Conservation (phyloP, 2,797 vertebrate species). For the Brachyrhaphis roseni region DNA sequence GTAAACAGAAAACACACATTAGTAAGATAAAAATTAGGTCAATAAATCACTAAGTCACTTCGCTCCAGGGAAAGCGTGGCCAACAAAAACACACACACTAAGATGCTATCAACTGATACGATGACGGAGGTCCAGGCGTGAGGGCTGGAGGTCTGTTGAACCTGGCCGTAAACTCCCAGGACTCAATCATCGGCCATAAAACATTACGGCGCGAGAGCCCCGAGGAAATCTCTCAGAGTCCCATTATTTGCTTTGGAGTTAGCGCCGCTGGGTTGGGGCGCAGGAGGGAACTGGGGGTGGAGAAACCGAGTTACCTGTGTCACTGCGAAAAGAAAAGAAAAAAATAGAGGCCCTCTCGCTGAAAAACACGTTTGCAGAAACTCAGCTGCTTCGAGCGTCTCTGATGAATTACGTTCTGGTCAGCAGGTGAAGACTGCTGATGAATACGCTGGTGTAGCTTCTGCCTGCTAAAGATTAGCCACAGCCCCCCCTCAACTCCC, state of each 20-base stretch:
- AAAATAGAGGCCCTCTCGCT: constrained; percentile 50
- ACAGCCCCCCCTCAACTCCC: constrained; percentile 42
- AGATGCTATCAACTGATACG: constrained; percentile 74
- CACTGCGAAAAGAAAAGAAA: constrained; percentile 30
- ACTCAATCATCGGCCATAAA: constrained; percentile 79
- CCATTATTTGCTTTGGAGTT: constrained; percentile 78
- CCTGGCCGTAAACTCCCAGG: constrained; percentile 70
- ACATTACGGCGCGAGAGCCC: constrained; percentile 72
- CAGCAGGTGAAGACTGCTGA: constrained; percentile 69
- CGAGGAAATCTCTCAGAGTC: constrained; percentile 68
- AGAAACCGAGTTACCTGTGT: constrained; percentile 69
- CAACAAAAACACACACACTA: constrained; percentile 62
- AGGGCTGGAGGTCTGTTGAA: constrained; percentile 73
- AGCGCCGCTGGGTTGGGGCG: constrained; percentile 1
- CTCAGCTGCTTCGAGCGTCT: constrained; percentile 71
- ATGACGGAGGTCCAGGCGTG: constrained; percentile 76
- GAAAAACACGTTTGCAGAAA: constrained; percentile 75
- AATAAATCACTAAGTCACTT: constrained; percentile 57
- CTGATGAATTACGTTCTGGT: constrained; percentile 78
- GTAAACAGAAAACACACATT: constrained; percentile 23
- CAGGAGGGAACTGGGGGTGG: background rate
- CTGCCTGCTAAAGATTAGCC: constrained; percentile 77
- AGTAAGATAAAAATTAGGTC: constrained; percentile 53
- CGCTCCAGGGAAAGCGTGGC: constrained; percentile 45
- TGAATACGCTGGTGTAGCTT: constrained; percentile 73